Conservation (phyloP, 1,140 invertebrate species). For the Idris sp. region DNA sequence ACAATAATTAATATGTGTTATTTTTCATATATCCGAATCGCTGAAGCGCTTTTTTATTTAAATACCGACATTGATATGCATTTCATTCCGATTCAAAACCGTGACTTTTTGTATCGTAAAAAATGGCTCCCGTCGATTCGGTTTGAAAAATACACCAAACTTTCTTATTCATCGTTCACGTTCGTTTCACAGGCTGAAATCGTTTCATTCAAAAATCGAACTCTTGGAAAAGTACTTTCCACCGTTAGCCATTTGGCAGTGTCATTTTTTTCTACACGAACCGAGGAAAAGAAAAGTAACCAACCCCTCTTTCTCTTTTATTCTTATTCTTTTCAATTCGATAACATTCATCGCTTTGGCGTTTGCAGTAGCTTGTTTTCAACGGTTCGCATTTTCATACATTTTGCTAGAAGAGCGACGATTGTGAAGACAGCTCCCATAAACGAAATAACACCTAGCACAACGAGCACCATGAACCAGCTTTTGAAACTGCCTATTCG, state of each 20-base stretch:
- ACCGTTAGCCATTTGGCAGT: constrained; percentile 27
- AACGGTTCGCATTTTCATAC: constrained; percentile 64
- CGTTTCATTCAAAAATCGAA: constrained; percentile 30
- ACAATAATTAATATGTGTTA: constrained; percentile 15
- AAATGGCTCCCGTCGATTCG: constrained; percentile 45
- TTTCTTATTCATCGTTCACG: constrained; percentile 33
- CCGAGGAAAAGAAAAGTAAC: constrained; percentile 13
- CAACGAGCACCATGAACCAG: constrained; percentile 73
- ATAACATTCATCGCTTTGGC: constrained; percentile 62
- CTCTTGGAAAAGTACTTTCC: constrained; percentile 40
- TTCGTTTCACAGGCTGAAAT: constrained; percentile 1
- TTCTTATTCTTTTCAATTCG: constrained; percentile 12
- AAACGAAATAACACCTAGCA: constrained; percentile 71
- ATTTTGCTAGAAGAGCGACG: constrained; percentile 67
- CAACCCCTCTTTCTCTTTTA: neutral
- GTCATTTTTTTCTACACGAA: constrained; percentile 22
- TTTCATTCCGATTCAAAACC: constrained; percentile 11
- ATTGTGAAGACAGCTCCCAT: constrained; percentile 69
- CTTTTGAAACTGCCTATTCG: constrained; percentile 72
- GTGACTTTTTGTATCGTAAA: constrained; percentile 24
- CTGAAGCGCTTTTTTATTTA: constrained; percentile 20
- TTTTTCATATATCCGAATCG: constrained; percentile 19
- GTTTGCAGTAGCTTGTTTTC: constrained; percentile 72
- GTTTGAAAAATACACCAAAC: constrained; percentile 45
- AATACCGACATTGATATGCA: constrained; percentile 39